Base-by-base conservation (phyloP, 2,113 vertebrate genomes). In the Cyprinodon tularosa region DNA sequence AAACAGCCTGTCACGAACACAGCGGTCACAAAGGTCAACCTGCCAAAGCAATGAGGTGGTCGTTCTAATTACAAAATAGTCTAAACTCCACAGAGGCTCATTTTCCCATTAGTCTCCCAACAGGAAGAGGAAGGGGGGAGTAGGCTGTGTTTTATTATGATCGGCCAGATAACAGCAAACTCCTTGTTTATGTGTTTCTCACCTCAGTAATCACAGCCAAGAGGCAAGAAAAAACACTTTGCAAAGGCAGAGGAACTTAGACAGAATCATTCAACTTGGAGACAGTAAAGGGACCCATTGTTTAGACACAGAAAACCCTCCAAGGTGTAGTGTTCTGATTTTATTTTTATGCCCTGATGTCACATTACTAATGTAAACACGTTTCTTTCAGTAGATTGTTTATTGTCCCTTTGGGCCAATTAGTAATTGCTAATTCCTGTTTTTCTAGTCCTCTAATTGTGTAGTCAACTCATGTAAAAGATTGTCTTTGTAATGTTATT, bases 101-200 rank as follows among this genome's bases (percentile, higher is more conserved):
- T 91, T 93, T 88, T 88, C 79, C 76, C 87, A 91, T 91, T 88
- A 91, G 72, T 73, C 83, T 15, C 62, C 36, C 87, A 90, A 91
- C 90, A 92, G 91, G 90, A 92, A 92, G 78, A 79, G 89, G 88
- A 86, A 88, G 84, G 80, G 86, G 29, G 86, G 84, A 82, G 88
- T 78, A 36, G 88, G 65, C 87, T 68, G 71, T 83, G 86, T 89
- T 91, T 91, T 91, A 92, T 86, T 91, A 87, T 14, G 87, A 90
- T 89, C 47, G 78, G 50, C 65, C 81, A 78, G 91, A 92, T 92
- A 92, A 90, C 84, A 88, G 84, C 83, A 57, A 72, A 71, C 11
- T 66, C 47, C 76, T 86, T 93, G 90, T 90, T 92, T 90, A 85
- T 78, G 73, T 3, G 72, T 84, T 89, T 93, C 86, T 92, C 92